phyloP scores from a whole-genome alignment of 2,113 vertebrate genomes.

The Sander vitreus region DNA sequence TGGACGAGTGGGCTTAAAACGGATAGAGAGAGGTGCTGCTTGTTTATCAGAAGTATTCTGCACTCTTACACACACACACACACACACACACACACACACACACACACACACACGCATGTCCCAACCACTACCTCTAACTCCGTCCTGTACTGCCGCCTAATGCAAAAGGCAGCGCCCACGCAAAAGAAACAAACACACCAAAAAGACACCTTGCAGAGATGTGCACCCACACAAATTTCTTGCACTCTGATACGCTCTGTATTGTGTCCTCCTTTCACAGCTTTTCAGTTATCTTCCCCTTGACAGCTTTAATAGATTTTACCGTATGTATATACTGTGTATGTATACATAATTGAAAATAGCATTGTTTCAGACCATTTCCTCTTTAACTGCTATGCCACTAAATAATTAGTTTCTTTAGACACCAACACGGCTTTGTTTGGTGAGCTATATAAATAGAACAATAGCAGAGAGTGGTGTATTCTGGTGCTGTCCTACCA shows the following conservation, averaged over 20 bases:
- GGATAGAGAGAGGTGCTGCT: constrained; percentile 31
- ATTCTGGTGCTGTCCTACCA: constrained; percentile 59
- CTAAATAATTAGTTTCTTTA: constrained; percentile 42
- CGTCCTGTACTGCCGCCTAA: constrained; percentile 75
- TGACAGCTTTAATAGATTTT: constrained; percentile 48
- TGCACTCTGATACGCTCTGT: constrained; percentile 62
- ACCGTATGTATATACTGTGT: constrained; percentile 25
- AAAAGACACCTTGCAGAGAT: constrained; percentile 78
- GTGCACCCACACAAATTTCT: constrained; percentile 76
- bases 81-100: background rate
- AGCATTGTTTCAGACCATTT: constrained; percentile 41
- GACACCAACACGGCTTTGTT: constrained; percentile 42
- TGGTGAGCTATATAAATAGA: constrained; percentile 65
- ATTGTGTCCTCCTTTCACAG: constrained; percentile 72
- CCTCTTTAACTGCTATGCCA: constrained; percentile 18
- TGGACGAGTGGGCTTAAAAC: constrained; percentile 33
- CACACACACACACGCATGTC: constrained; percentile 36
- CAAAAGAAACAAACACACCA: constrained; percentile 61
- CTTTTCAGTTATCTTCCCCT: constrained; percentile 64
- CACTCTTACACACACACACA: constrained; percentile 50
- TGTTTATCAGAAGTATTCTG: constrained; percentile 63
- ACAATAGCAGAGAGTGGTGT: constrained; percentile 58
- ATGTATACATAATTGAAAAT: constrained; percentile 20
- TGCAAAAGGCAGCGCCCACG: constrained; percentile 74
- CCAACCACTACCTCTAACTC: constrained; percentile 62